These are phyloP conservation scores for Pegea sp. DNA, from an alignment of 23 tunicate species.

Conservation along the genomic window DNA sequence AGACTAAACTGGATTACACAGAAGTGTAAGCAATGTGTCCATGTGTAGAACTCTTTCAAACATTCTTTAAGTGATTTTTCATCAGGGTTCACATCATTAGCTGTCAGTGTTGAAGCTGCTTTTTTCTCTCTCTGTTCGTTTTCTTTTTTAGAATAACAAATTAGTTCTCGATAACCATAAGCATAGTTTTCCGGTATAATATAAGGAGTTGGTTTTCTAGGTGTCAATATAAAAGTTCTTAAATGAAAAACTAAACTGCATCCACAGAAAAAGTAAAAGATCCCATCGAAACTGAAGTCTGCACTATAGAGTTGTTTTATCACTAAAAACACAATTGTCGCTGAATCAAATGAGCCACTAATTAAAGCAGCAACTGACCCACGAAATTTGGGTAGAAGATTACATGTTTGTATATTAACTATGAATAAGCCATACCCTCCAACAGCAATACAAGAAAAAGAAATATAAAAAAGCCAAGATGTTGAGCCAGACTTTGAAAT, in stretches of 20 bases:
- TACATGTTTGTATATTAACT: not conserved
- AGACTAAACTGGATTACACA: not conserved
- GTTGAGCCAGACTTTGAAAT: not conserved
- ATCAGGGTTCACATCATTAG: too few relatives aligned
- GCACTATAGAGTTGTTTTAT: not conserved
- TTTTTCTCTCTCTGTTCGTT: too few relatives aligned
- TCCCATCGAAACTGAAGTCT: not conserved
- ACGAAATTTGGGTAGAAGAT: not conserved
- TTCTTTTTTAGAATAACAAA: too few relatives aligned
- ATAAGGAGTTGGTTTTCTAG: not conserved
- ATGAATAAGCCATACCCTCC: not conserved
- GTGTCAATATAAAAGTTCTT: not conserved
- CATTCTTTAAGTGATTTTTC: not conserved
- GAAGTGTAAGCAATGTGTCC: not conserved
- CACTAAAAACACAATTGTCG: not conserved
- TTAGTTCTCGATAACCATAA: not conserved
- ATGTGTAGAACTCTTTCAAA: not conserved
- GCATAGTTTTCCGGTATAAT: not conserved
- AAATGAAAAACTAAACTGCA: not conserved
- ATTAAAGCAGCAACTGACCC: not conserved
- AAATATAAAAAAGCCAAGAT: not conserved
- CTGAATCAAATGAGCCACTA: not conserved
- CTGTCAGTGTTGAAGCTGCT: too few relatives aligned
- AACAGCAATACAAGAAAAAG: not conserved
- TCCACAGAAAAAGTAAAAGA: not conserved